Percentiles rank a stretch among this genome's conserved stretches.
phyloP scores from a whole-genome alignment of 1,140 invertebrate genomes.

The Zophobas morio region DNA sequence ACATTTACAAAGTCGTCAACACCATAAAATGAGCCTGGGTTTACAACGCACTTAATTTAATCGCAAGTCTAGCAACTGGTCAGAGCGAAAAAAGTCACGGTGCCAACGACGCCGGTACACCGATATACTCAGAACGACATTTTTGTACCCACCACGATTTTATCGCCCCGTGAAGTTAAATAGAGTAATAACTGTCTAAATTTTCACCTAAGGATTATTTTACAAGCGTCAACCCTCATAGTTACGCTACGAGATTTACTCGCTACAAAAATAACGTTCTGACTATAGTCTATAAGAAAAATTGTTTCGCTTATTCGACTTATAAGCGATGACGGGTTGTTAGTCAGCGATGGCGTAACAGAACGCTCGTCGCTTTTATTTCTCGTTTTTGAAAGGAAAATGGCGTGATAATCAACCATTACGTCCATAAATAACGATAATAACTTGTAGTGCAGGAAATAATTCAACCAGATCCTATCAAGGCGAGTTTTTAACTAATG shows the following conservation, averaged over 20 bases:
- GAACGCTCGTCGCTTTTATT: slow-evolving; percentile 25
- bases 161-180: too few relatives aligned
- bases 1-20: slow-evolving; percentile 22
- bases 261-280: neutral
- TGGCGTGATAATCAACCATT: slow-evolving; percentile 51
- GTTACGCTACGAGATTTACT: neutral
- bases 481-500: slow-evolving; percentile 47
- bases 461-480: slow-evolving; percentile 48
- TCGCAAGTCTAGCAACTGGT: neutral
- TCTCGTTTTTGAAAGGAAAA: slow-evolving; percentile 47
- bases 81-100: too few relatives aligned
- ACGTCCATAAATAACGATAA: slow-evolving; percentile 51
- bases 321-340: slow-evolving; percentile 2
- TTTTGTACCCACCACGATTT: too few relatives aligned
- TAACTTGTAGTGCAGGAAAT: slow-evolving; percentile 52
- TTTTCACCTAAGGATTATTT: too few relatives aligned
- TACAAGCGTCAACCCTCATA: too few relatives aligned
- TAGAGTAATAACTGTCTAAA: too few relatives aligned
- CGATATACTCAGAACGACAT: too few relatives aligned
- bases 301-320: neutral
- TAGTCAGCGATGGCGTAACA: slow-evolving; percentile 4
- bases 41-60: neutral
- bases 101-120: too few relatives aligned
- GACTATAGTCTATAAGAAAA: neutral
- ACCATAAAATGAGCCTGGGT: neutral